Evolutionary conservation across 1,140 invertebrate genomes (phyloP), one percentile per base, ranked within the genome.

Genomic region (Leptinotarsa lineolata): DNA sequence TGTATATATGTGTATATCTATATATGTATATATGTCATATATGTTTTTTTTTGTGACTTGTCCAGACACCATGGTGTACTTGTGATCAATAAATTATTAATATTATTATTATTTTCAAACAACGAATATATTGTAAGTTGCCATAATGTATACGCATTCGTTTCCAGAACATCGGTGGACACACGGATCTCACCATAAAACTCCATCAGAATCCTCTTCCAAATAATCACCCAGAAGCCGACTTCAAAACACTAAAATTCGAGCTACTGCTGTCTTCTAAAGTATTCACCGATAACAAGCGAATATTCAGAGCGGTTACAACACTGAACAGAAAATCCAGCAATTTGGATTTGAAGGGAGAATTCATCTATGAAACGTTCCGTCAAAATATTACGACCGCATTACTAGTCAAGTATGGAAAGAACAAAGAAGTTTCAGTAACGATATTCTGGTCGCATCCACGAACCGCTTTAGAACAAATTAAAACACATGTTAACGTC

Each of bases 401-500:
- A 4, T 66, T 82, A 60, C 75, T 82, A 18, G 75, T 80, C 20
- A 79, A 78, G 54, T 87, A 87, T 76, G 84, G 83, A 24, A 81
- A 84, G 5, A 86, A 86, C 3, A 92, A 92, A 79, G 88, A 91
- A 80, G 88, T 91, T 21, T 87, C 84, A 0, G 79, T 89, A 1
- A 80, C 84, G 0, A 82, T 90, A 2, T 89, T 79, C 60, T 86
- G 22, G 82, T 84, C 86, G 13, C 85, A 89, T 75, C 90, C 90
- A 1, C 83, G 87, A 2, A 83, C 86, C 1, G 81, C 83, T 4
- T 78, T 89, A 20, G 87, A 91, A 74, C 83, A 85, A 4, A 83
- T 91, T 30, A 89, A 91, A 80, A 86, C 85, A 4, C 87, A 87
- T 61, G 84, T 89, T 45, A 91, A 90, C 78, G 77, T 92, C 3